Percentiles rank a stretch among this genome's conserved stretches.
These are phyloP conservation scores for Rhincodon typus DNA, from an alignment of 2,797 vertebrate species.

Conservation along the genomic window DNA sequence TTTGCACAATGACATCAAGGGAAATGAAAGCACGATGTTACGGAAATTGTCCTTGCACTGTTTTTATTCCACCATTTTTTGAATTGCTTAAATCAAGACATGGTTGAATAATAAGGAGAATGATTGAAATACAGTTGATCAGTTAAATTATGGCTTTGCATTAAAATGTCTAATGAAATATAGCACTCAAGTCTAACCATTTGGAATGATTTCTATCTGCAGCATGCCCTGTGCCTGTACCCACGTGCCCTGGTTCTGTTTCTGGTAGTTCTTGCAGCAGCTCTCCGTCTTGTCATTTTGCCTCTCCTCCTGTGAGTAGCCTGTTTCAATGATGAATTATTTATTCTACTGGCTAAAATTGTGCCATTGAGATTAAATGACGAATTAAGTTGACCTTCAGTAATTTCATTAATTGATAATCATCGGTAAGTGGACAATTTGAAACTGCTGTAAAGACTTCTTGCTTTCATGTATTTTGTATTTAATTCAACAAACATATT, in stretches of 20 bases:
- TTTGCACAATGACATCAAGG: background rate
- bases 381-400: background rate
- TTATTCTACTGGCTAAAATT: background rate
- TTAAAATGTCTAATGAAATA: background rate
- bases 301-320: constrained; percentile 84
- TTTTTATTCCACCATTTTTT: background rate
- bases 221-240: constrained; percentile 92
- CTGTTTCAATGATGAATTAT: background rate
- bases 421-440: background rate
- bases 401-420: background rate
- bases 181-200: background rate
- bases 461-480: background rate
- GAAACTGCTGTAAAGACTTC: background rate
- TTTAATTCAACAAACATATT: background rate
- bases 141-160: background rate
- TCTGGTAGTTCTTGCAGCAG: constrained; percentile 79
- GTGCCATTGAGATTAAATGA: background rate
- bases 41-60: background rate
- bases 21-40: background rate
- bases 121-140: background rate
- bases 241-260: constrained; percentile 65
- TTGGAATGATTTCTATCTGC: constrained; percentile 40
- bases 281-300: constrained; percentile 83
- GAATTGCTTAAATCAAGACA: background rate
- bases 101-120: background rate